Conservation (phyloP, 1,140 invertebrate species). For the Hylaeus anthracinus region DNA sequence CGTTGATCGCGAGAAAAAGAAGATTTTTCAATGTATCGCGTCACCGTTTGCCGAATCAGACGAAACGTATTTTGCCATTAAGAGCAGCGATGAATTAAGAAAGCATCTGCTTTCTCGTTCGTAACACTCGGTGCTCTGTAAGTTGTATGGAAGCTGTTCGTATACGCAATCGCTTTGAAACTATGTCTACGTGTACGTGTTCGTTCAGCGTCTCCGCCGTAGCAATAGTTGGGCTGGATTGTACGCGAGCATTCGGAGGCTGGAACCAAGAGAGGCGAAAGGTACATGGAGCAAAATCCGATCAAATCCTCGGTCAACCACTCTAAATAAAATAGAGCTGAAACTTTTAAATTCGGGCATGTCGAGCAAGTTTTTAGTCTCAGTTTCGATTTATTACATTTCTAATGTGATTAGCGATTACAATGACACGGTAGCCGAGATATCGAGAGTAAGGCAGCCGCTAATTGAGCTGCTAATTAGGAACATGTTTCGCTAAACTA, state of each 20-base stretch:
- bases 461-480: background rate
- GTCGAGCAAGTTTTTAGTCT: no score
- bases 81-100: conserved; percentile 33
- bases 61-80: conserved; percentile 27
- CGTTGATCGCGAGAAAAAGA: conserved; percentile 26
- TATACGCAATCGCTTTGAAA: background rate
- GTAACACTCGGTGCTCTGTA: background rate
- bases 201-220: background rate
- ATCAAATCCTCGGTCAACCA: no score
- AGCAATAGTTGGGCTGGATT: background rate
- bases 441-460: no score
- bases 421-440: no score
- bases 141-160: background rate
- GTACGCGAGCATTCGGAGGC: background rate
- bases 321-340: no score
- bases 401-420: no score
- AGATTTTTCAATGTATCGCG: conserved; percentile 32
- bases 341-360: no score
- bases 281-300: background rate
- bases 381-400: no score
- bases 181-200: background rate
- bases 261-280: background rate
- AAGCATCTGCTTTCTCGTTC: conserved; percentile 43
- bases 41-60: conserved; percentile 29
- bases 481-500: background rate